phyloP scores from a whole-genome alignment of 2,113 vertebrate species.

The Corythornis cristatus region DNA sequence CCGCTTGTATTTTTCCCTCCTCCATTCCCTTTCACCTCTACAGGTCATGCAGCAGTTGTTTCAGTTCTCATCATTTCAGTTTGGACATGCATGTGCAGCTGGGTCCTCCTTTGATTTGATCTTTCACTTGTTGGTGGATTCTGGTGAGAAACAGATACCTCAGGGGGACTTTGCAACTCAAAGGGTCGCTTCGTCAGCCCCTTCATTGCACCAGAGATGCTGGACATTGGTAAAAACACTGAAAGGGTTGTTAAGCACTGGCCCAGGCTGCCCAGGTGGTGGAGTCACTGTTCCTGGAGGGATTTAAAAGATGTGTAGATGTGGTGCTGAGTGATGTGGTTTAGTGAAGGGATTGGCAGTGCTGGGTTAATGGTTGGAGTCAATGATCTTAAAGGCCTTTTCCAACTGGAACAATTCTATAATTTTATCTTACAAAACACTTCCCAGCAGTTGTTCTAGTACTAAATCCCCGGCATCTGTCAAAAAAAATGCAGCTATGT shows the following conservation, averaged over 20 bases:
- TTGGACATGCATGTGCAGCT: neutral
- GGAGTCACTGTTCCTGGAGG: too few species aligned
- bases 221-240: neutral
- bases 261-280: too few species aligned
- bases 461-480: neutral
- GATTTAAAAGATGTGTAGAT: too few species aligned
- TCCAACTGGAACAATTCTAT: too few species aligned
- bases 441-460: neutral
- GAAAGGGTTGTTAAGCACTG: too few species aligned
- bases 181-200: fast-evolving
- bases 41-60: neutral
- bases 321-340: too few species aligned
- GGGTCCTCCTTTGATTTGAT: neutral
- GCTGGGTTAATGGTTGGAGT: too few species aligned
- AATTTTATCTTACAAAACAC: neutral
- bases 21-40: neutral
- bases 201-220: neutral
- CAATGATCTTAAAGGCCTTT: too few species aligned
- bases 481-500: neutral
- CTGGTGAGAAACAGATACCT: neutral
- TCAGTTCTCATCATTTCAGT: neutral
- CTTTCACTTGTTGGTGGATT: neutral
- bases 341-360: too few species aligned
- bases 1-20: neutral
- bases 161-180: neutral